phyloP scores from a whole-genome alignment of 2,113 vertebrate genomes.

The Pipra filicauda region DNA sequence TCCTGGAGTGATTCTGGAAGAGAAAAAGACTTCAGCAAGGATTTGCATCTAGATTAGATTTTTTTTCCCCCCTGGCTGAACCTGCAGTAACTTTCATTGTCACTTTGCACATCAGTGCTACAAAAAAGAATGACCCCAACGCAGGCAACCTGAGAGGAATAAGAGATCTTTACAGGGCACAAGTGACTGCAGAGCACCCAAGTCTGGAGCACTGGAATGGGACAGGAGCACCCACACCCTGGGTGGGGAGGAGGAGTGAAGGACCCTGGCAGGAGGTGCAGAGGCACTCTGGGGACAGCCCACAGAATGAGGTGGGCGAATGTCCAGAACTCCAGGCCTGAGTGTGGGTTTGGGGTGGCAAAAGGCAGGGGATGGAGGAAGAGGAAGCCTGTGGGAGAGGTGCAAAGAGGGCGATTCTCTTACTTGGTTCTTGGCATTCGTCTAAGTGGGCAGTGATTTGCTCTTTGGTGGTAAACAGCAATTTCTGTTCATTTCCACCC shows the following conservation, averaged over 20 bases:
- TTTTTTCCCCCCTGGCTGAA: neutral
- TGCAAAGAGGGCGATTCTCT: neutral
- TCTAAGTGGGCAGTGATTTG: neutral
- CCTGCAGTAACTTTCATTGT: neutral
- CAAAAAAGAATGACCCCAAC: neutral
- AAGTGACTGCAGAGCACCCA: neutral
- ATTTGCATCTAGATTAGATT: neutral
- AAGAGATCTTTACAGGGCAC: neutral
- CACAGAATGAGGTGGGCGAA: neutral
- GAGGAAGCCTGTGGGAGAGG: neutral
- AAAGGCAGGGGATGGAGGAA: neutral
- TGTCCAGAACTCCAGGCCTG: neutral
- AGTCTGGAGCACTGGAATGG: neutral
- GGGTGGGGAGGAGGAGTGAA: neutral
- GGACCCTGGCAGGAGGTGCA: neutral
- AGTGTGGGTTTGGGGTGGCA: neutral
- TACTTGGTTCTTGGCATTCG: neutral
- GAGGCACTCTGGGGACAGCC: neutral
- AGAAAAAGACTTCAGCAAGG: neutral
- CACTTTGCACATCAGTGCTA: neutral
- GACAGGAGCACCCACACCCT: fast-evolving
- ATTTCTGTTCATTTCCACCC: neutral
- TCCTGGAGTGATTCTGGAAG: neutral
- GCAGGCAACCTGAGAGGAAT: neutral
- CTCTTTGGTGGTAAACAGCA: neutral